Percentiles rank a stretch among this genome's conserved stretches.
phyloP scores from a whole-genome alignment of 2,888 invertebrate species.

The Desoria tigrina region DNA sequence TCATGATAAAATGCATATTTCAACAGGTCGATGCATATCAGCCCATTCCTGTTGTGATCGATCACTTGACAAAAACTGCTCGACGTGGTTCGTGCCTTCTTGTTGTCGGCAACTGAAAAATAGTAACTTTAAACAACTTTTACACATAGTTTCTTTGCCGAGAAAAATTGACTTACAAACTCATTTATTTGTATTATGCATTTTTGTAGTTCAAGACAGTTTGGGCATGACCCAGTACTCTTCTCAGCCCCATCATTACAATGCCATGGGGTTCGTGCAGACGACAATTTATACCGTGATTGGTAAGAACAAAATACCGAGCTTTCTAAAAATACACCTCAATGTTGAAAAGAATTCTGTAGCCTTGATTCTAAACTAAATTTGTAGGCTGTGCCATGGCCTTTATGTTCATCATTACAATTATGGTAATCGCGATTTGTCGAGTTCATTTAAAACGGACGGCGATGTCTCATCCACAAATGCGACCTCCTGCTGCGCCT shows the following conservation, averaged over 20 bases:
- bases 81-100: conserved; percentile 57
- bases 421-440: conserved; percentile 59
- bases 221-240: conserved; percentile 42
- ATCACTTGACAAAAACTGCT: conserved; percentile 57
- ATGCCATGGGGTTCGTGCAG: conserved; percentile 58
- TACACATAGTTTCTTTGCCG: too few species aligned
- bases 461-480: conserved; percentile 55
- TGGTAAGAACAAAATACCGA: too few species aligned
- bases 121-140: conserved; percentile 30
- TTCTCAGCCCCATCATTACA: conserved; percentile 54
- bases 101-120: conserved; percentile 57
- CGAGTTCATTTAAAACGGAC: conserved; percentile 58
- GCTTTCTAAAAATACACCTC: too few species aligned
- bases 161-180: too few species aligned
- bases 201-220: conserved; percentile 31
- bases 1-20: not conserved
- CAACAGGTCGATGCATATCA: conserved; percentile 61
- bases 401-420: conserved; percentile 59
- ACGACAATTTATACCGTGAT: conserved; percentile 59
- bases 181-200: too few species aligned
- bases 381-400: conserved; percentile 58
- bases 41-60: conserved; percentile 59
- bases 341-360: too few species aligned
- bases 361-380: too few species aligned
- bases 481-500: conserved; percentile 24